A percentile compares a stretch with the other conserved stretches of the same genome.
These are phyloP conservation scores for Pachyuromys duprasi DNA, from an alignment of 2,797 vertebrate genomes.

Conservation along the genomic window DNA sequence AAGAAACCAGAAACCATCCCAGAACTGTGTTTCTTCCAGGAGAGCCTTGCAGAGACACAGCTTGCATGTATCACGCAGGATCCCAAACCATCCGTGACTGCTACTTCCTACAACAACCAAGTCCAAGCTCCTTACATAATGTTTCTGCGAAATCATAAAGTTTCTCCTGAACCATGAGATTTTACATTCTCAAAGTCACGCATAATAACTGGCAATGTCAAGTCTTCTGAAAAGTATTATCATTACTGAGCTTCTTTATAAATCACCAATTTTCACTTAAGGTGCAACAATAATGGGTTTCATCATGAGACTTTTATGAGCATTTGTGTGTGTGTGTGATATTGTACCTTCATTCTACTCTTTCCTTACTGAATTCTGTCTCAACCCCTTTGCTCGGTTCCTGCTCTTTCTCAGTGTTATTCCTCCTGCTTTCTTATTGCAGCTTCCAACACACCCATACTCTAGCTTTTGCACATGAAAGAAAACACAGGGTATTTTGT, in stretches of 20 bases:
- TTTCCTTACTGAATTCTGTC: neutral
- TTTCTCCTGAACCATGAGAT: neutral
- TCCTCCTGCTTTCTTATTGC: neutral
- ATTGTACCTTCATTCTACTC: neutral
- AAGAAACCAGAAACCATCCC: neutral
- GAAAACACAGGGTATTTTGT: neutral
- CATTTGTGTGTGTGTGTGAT: neutral
- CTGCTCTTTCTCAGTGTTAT: neutral
- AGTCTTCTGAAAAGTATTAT: neutral
- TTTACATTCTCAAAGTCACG: neutral
- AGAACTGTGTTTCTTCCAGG: neutral
- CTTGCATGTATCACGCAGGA: neutral
- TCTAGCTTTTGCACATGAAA: neutral
- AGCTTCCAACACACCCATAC: neutral
- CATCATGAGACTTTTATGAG: neutral
- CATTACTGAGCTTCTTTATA: neutral
- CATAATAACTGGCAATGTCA: constrained; percentile 10
- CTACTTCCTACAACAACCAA: neutral
- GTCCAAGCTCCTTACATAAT: neutral
- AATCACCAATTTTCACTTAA: neutral
- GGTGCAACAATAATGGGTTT: neutral
- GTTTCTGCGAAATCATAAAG: neutral
- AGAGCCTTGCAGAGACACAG: neutral
- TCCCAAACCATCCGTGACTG: neutral
- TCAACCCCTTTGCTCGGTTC: neutral